Base-by-base conservation (phyloP, 2,113 vertebrate genomes). In the Sceloporus tristichus region DNA sequence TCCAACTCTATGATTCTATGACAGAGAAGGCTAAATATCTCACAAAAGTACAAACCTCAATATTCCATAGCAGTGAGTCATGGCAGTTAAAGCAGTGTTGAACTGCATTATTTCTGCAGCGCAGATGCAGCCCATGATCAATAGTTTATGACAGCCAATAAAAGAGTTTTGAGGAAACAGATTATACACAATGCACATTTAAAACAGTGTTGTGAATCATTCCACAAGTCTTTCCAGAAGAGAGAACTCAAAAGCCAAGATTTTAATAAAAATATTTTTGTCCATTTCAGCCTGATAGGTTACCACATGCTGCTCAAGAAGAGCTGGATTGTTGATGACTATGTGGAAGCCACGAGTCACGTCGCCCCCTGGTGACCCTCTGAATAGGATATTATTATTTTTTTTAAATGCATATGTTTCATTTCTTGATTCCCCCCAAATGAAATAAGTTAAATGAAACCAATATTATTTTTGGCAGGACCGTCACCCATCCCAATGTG, bases 391-490 rank as follows among this genome's bases (percentile, higher is more conserved):
- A 87, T 93, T n/a, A n/a, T n/a, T n/a, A n/a, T n/a, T n/a, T n/a
- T n/a, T n/a, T 91, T 93, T 85, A 53, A 85, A 89, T 56, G 91
- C 56, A 13, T 0, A 1, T 74, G 2, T 38, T 92, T 93, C 87
- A 88, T 75, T 89, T 94, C 88, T 89, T 18, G 75, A 84, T 93
- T 89, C 93, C 88, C 86, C 59, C 77, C 90, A 79, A 42, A 92
- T 85, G 42, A 86, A 92, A 92, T 93, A 94, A 92, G 89, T 95
- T 94, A 89, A 95, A 94, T 89, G 89, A 88, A 93, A 93, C 91
- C 86, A 94, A 87, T 94, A 94, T 95, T 96, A 78, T 92, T 96
- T 89, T 95, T 97, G 96, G 96, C 94, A 87, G 2, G 27, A 77
- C 0, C 13, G 78, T 79, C 87, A 76, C 79, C 66, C 78, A 88